Percentiles rank a stretch among this genome's conserved stretches.
These are phyloP conservation scores for Drosophila grimshawi DNA, from an alignment of 1,140 invertebrate genomes.

Conservation along the genomic window DNA sequence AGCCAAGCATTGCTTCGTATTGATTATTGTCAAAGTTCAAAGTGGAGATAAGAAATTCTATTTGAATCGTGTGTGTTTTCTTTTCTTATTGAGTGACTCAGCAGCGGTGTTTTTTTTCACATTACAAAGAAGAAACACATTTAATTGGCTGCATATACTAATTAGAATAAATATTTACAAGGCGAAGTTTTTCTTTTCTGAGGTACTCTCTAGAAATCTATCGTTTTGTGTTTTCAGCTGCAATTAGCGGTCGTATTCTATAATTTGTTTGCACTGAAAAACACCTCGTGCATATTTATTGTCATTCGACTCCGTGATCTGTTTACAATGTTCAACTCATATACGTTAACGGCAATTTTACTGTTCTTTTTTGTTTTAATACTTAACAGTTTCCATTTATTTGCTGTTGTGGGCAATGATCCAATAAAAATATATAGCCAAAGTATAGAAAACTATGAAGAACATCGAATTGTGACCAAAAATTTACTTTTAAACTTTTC, in stretches of 20 bases:
- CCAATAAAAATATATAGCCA: neutral
- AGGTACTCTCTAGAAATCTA: neutral
- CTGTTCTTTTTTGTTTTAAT: neutral
- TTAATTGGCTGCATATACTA: neutral
- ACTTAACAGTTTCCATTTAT: neutral
- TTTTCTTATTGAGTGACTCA: conserved; percentile 43
- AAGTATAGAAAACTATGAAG: conserved; percentile 4
- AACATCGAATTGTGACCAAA: conserved; percentile 18
- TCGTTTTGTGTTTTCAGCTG: neutral
- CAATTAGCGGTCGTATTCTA: neutral
- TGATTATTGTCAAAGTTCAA: conserved; percentile 71
- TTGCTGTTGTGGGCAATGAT: neutral
- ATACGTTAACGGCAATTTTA: neutral
- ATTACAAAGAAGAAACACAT: neutral
- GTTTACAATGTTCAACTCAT: conserved; percentile 10
- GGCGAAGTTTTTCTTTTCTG: neutral
- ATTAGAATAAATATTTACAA: too few relatives aligned
- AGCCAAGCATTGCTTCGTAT: conserved; percentile 45
- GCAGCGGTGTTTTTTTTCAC: neutral
- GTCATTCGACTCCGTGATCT: conserved; percentile 16
- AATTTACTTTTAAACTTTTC: neutral
- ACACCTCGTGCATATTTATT: neutral
- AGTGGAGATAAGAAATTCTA: conserved; percentile 23
- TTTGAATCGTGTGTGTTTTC: neutral
- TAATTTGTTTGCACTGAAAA: neutral